Conservation (phyloP, 1,140 invertebrate genomes). For the Lasioglossum albipes region DNA sequence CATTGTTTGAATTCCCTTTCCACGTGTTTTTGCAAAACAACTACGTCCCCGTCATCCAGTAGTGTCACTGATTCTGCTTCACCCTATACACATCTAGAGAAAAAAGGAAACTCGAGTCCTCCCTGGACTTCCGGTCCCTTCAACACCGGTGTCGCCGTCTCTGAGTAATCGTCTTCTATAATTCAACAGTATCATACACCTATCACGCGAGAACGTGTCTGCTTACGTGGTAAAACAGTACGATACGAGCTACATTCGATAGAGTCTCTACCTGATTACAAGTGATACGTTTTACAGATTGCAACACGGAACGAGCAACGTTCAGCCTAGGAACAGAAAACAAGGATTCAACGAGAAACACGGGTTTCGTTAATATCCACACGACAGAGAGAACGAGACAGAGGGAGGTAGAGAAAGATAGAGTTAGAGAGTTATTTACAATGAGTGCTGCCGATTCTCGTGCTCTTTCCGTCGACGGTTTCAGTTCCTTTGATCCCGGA, state of each 20-base stretch:
- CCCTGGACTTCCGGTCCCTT: neutral
- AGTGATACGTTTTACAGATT: conserved; percentile 31
- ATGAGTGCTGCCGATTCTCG: neutral
- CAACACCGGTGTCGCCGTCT: neutral
- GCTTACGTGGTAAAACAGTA: conserved; percentile 49
- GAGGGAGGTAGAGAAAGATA: neutral
- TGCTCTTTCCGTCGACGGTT: neutral
- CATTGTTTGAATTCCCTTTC: too few relatives aligned
- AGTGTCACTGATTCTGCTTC: too few relatives aligned
- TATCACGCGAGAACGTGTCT: conserved; percentile 41
- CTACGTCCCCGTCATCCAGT: too few relatives aligned
- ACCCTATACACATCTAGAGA: too few relatives aligned
- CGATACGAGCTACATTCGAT: conserved; percentile 30
- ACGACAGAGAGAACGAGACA: neutral
- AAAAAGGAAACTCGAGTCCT: neutral
- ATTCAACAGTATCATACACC: conserved; percentile 59
- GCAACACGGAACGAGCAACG: conserved; percentile 37
- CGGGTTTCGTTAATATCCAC: conserved; percentile 10
- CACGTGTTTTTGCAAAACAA: too few relatives aligned
- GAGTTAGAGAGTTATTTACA: conserved; percentile 37
- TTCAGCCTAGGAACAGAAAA: conserved; percentile 38
- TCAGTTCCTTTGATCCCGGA: neutral
- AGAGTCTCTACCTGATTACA: conserved; percentile 39
- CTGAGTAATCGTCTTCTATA: conserved; percentile 3
- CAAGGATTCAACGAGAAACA: conserved; percentile 1